Conservation (phyloP, 2,797 vertebrate species). For the Gambusia yucatana region DNA sequence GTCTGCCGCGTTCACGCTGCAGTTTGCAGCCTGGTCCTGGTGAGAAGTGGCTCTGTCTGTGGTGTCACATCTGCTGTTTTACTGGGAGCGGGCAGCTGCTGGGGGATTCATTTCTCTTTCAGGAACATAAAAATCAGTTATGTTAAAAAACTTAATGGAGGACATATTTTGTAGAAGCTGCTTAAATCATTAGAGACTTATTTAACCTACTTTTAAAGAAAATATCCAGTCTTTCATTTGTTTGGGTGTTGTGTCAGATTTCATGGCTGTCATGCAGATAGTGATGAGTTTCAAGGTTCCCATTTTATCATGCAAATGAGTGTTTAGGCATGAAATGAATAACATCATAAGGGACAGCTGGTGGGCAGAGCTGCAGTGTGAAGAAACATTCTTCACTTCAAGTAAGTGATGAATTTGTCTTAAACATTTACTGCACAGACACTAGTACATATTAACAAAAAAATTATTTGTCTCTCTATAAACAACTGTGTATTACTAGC, state of each 20-base stretch:
- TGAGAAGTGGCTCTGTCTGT: slow-evolving; percentile 17
- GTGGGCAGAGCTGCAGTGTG: slow-evolving; percentile 5
- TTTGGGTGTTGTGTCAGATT: slow-evolving; percentile 30
- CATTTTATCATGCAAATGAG: slow-evolving; percentile 54
- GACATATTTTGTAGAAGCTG: not conserved
- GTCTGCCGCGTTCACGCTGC: slow-evolving; percentile 20
- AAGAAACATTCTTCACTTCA: slow-evolving; percentile 14
- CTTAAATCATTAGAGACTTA: not conserved
- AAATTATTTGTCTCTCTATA: slow-evolving; percentile 22
- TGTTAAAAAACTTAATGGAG: not conserved
- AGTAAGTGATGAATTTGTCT: not conserved
- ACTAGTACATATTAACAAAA: not conserved
- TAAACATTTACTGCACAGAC: not conserved
- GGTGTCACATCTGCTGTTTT: slow-evolving; percentile 46
- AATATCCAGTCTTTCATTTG: slow-evolving; percentile 17
- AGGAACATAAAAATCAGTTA: not conserved
- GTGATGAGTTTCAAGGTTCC: slow-evolving; percentile 1
- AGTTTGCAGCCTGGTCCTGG: slow-evolving; percentile 19
- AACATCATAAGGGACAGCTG: slow-evolving; percentile 24
- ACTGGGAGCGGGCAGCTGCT: slow-evolving; percentile 15
- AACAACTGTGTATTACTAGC: slow-evolving; percentile 45
- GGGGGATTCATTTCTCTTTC: slow-evolving; percentile 3
- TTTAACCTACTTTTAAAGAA: slow-evolving; percentile 4
- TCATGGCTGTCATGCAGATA: slow-evolving; percentile 36
- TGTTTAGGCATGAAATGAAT: slow-evolving; percentile 49